phyloP scores from a whole-genome alignment of 2,888 invertebrate genomes.

The Julus scanicus region DNA sequence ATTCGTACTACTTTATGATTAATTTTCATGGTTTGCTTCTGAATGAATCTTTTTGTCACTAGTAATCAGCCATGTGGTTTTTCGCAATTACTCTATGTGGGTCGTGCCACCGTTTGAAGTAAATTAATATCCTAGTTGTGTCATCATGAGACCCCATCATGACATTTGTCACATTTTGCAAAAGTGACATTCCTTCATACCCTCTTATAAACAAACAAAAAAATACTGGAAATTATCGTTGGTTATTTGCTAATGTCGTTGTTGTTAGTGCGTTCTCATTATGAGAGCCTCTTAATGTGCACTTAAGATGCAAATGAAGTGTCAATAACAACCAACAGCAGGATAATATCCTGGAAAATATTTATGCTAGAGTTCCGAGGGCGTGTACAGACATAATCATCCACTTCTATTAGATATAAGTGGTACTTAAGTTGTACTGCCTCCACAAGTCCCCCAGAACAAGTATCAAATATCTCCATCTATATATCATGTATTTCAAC shows the following conservation, averaged over 20 bases:
- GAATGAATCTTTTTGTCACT: slow-evolving; percentile 26
- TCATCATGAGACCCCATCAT: background rate
- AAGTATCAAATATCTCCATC: too few relatives aligned
- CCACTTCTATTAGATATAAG: background rate
- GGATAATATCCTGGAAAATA: background rate
- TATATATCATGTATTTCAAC: too few relatives aligned
- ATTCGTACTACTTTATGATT: too few relatives aligned
- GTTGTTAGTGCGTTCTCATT: slow-evolving; percentile 11
- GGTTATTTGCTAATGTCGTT: background rate
- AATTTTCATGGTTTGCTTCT: background rate
- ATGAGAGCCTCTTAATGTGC: background rate
- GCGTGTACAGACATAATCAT: background rate
- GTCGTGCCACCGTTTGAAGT: background rate
- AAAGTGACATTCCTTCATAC: background rate
- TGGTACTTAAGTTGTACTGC: background rate
- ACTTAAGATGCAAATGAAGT: slow-evolving; percentile 2
- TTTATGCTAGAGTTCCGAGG: background rate
- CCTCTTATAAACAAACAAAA: background rate
- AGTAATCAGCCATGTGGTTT: background rate
- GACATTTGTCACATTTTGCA: background rate
- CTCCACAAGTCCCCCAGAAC: background rate
- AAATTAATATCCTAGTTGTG: background rate
- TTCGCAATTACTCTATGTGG: background rate
- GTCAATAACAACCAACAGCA: background rate
- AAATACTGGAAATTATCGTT: background rate